Base-by-base conservation (phyloP, 2,888 invertebrate genomes). In the Dryocosmus kuriphilus region DNA sequence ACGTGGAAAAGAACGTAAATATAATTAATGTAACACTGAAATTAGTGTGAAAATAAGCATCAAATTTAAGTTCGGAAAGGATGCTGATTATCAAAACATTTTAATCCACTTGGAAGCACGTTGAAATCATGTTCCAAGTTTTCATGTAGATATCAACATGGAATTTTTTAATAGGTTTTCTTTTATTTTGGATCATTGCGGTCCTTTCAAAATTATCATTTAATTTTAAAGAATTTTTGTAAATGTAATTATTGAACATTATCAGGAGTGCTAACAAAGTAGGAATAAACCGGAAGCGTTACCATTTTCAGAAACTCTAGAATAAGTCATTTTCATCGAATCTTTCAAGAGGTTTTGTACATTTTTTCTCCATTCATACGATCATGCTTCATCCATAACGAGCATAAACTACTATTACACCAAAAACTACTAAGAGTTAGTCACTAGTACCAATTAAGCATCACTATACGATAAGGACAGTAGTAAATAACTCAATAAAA, bases 351-450 rank as follows among this genome's bases (percentile, higher is more conserved):
- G 9, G 55, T 55, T 55, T 55, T 55, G 55, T 55, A 22, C 2
- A 55, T 55, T 55, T 55, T 55, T 62, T 27, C 19, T 32, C 11
- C 19, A 27, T 35, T 14, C 30, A 62, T 74, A 78, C 77, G 76
- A 80, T 80, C 78, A 79, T 75, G 75, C 78, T 79, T 82, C 80
- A 79, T 80, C 74, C 78, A 77, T 82, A 80, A 77, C 75, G 74
- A 82, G 67, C 79, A 79, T 80, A 80, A 79, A 80, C 77, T 61
- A 62, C 75, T 77, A 71, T 79, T 79, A 76, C 67, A 80, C 73
- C 6, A 79, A 80, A 51, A 79, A 78, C 77, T 82, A 80, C 74
- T 81, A 83, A 81, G 75, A 74, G 80, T 80, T 80, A 80, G 81
- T 60, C 79, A 84, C 79, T 80, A 77, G 82, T 80, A 80, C 60